Base-by-base conservation (phyloP, 2,888 invertebrate genomes). In the Caenorhabditis virilis region DNA sequence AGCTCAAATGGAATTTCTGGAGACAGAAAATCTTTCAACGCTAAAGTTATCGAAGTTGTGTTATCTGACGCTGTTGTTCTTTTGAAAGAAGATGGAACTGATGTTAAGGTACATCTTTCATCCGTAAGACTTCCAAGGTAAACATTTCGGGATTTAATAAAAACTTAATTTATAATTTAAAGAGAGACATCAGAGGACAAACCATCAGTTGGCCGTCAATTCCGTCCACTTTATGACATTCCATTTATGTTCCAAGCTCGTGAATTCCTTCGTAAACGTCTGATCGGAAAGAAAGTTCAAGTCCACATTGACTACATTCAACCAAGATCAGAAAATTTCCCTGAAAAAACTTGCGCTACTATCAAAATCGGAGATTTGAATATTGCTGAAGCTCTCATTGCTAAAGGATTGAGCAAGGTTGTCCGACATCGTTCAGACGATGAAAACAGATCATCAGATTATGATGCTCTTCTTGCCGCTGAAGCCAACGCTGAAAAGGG, bases 171-270 rank as follows among this genome's bases (percentile, higher is more conserved):
- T 5, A 15, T 36, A 50, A 3, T 5, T 41, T 48, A 15, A 22
- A 60, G 72, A 61, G 76, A 76, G 25, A 33, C 64, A 2, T 71
- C 68, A 30, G 72, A 59, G 4, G 69, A 62, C 16, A 57, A 62
- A 33, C 64, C 72, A 25, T 36, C 69, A 2, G 54, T 65, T 11
- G 75, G 72, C 16, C 69, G 80, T 6, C 78, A 78, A 48, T 81
- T 81, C 76, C 68, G 93, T 78, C 93, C 95, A 0, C 88, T 98
- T 0, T 99, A 97, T 84, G 98, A 99, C 84, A 91, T 97, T 82
- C 98, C 98, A 1, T 94, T 91, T 89, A 92, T 98, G 93, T 95
- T 91, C 84, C 98, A 99, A 85, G 95, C 95, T 0, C 89, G 98
- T 51, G 98, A 99, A 86, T 97, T 91, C 84, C 87, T 99, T 35